A percentile compares a stretch with the other conserved stretches of the same genome.
phyloP scores from a whole-genome alignment of 2,797 vertebrate species.

The Anguilla marmorata region DNA sequence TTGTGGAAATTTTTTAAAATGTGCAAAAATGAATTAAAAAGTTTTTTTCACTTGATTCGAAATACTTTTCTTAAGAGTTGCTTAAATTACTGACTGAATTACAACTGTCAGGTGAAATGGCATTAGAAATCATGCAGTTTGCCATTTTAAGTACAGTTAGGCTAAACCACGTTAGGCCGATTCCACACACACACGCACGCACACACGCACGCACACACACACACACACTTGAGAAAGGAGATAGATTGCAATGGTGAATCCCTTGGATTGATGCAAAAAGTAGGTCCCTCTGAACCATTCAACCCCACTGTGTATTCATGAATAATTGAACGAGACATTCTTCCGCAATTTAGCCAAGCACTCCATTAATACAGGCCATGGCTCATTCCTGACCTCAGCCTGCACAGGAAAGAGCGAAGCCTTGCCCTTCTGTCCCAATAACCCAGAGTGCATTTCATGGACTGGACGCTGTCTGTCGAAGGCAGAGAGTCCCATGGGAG shows the following conservation, averaged over 20 bases:
- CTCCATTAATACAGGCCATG: neutral
- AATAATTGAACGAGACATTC: neutral
- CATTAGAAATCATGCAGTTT: neutral
- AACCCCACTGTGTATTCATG: neutral
- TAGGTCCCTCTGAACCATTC: slow-evolving; percentile 13
- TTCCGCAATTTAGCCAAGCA: neutral
- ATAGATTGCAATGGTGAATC: neutral
- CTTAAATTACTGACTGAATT: neutral
- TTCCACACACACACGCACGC: neutral
- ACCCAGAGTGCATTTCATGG: slow-evolving; percentile 59
- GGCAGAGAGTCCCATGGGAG: slow-evolving; percentile 56
- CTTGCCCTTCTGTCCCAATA: slow-evolving; percentile 51
- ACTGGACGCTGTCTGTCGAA: slow-evolving; percentile 50
- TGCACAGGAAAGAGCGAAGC: neutral
- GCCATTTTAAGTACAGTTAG: neutral
- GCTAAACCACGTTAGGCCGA: neutral
- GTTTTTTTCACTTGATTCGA: no score
- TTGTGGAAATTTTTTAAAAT: no score
- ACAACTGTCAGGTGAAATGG: neutral
- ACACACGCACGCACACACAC: neutral
- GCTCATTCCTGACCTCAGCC: neutral
- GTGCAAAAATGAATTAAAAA: no score
- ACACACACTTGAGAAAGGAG: neutral
- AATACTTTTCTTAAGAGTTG: neutral
- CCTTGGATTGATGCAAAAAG: neutral